Evolutionary conservation across 1,140 invertebrate species (phyloP).

Genomic region (Polyergus mexicanus): DNA sequence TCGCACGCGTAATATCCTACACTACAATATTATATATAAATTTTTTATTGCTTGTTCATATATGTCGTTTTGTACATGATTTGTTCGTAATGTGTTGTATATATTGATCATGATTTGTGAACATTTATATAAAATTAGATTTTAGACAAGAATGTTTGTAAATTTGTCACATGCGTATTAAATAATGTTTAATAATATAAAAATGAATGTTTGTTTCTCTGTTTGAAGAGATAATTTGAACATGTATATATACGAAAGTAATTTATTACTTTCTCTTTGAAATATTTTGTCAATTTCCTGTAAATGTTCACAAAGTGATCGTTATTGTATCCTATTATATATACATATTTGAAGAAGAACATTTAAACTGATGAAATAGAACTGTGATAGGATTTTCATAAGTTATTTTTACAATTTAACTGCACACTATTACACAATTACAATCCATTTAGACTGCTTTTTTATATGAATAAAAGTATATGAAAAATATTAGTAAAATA

Average conservation of each 20-base stretch:
- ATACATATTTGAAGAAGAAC: background rate
- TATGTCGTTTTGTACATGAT: background rate
- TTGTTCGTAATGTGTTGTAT: background rate
- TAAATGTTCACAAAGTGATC: background rate
- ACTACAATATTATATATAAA: background rate
- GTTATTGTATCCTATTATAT: background rate
- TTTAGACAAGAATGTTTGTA: background rate
- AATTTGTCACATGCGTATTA: background rate
- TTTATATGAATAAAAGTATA: background rate
- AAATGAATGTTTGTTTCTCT: background rate
- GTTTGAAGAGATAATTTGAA: background rate
- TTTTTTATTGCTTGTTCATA: background rate
- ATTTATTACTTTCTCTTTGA: background rate
- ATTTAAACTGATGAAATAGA: constrained; percentile 17
- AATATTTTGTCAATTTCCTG: background rate
- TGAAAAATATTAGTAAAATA: background rate
- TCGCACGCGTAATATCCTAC: background rate
- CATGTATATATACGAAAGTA: background rate
- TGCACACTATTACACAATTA: background rate
- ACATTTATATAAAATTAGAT: background rate
- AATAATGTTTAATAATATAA: background rate
- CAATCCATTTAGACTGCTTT: background rate
- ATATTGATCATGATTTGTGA: constrained; percentile 7
- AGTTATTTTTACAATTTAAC: too few relatives aligned
- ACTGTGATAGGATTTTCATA: background rate